Evolutionary conservation across 2,797 vertebrate species (phyloP).

Genomic region (Chelon auratus): DNA sequence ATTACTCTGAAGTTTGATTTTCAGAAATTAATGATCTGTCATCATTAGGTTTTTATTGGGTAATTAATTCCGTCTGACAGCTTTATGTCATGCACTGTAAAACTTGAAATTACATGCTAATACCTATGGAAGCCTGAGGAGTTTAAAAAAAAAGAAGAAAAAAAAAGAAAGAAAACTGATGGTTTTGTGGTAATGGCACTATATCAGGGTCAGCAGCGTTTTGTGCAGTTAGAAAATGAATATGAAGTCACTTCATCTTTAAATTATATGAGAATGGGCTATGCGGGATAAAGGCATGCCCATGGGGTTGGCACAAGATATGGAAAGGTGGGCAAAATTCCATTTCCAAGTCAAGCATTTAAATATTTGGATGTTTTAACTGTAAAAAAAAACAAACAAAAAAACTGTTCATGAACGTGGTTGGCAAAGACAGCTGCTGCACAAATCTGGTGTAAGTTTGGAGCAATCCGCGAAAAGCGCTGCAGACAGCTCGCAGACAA

Average conservation of each 20-base stretch:
- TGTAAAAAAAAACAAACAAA: too few relatives aligned
- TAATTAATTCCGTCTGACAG: conserved; percentile 78
- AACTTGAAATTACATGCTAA: conserved; percentile 70
- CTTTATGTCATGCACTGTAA: conserved; percentile 76
- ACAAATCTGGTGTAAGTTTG: too few relatives aligned
- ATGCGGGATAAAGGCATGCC: background rate
- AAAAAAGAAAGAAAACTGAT: background rate
- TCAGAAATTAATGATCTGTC: conserved; percentile 72
- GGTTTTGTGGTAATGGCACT: conserved; percentile 40
- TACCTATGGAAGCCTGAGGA: conserved; percentile 15
- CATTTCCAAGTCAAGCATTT: background rate
- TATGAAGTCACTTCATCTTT: background rate
- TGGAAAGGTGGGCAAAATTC: too few relatives aligned
- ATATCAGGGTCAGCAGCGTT: background rate
- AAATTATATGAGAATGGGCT: too few relatives aligned
- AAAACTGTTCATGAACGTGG: background rate
- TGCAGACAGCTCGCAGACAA: too few relatives aligned
- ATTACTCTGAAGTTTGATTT: conserved; percentile 62
- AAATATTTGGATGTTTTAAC: too few relatives aligned
- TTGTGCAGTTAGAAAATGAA: conserved; percentile 13
- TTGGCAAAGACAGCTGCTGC: background rate
- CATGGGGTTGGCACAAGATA: background rate
- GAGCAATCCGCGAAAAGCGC: too few relatives aligned
- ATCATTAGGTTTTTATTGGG: conserved; percentile 74
- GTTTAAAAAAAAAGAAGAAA: background rate